Conservation (phyloP, 2,888 invertebrate genomes). For the Hesperia comma region DNA sequence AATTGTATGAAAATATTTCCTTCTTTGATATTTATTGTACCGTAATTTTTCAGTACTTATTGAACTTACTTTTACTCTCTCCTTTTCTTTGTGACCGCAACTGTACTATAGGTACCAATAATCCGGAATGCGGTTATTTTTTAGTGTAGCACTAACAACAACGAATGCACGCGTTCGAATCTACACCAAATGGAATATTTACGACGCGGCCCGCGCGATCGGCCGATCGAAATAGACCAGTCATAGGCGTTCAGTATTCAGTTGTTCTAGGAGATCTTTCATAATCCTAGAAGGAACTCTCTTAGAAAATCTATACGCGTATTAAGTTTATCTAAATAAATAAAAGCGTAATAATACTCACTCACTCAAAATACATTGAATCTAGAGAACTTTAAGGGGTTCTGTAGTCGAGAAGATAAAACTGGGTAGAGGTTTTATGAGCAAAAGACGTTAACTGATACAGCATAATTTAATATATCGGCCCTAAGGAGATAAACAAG, state of each 20-base stretch:
- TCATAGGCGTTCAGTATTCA: constrained; percentile 15
- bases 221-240: constrained; percentile 44
- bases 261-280: constrained; percentile 17
- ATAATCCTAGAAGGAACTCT: constrained; percentile 5
- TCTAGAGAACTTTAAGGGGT: too few relatives aligned
- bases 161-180: constrained; percentile 52
- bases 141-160: constrained; percentile 44
- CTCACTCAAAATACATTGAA: too few relatives aligned
- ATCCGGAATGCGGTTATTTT: constrained; percentile 48
- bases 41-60: too few relatives aligned
- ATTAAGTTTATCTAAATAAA: too few relatives aligned
- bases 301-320: too few relatives aligned
- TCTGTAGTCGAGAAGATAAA: too few relatives aligned
- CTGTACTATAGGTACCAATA: constrained; percentile 32
- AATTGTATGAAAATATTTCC: too few relatives aligned
- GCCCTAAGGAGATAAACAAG: too few relatives aligned
- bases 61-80: not conserved
- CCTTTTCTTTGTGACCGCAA: constrained; percentile 2
- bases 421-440: not conserved
- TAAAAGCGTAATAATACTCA: too few relatives aligned
- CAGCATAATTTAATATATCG: too few relatives aligned
- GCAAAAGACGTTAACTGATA: too few relatives aligned
- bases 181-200: constrained; percentile 54
- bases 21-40: too few relatives aligned
- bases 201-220: constrained; percentile 43